phyloP scores from a whole-genome alignment of 1,140 invertebrate species.

The Pseudachorutes palmiensis region DNA sequence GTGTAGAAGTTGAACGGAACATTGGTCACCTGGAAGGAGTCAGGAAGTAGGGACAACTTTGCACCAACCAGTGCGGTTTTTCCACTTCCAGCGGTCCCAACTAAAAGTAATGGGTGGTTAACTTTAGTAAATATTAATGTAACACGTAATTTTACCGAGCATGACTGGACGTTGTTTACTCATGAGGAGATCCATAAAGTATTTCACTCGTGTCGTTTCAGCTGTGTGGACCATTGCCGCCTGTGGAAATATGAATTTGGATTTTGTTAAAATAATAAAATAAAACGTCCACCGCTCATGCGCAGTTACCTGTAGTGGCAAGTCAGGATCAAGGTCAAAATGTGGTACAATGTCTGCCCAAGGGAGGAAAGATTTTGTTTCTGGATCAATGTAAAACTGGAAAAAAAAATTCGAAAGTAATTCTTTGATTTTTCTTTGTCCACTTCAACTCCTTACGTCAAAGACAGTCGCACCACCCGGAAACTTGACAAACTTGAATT shows the following conservation, averaged over 20 bases:
- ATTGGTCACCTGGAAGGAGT: constrained; percentile 80
- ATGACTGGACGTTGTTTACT: constrained; percentile 80
- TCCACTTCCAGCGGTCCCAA: constrained; percentile 81
- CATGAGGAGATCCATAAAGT: constrained; percentile 83
- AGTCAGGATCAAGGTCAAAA: constrained; percentile 84
- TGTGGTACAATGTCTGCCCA: constrained; percentile 82
- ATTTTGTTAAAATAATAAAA: neutral
- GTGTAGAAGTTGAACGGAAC: constrained; percentile 97
- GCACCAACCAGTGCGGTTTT: constrained; percentile 83
- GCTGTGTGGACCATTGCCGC: constrained; percentile 85
- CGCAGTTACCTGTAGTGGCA: constrained; percentile 70
- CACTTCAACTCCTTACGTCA: constrained; percentile 51
- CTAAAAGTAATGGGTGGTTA: constrained; percentile 43
- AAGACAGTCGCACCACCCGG: constrained; percentile 84
- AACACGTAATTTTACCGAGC: constrained; percentile 73
- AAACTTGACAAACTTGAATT: constrained; percentile 92
- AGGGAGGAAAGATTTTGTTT: constrained; percentile 77
- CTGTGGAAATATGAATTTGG: constrained; percentile 43
- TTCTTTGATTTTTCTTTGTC: neutral
- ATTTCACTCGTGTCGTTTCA: constrained; percentile 82
- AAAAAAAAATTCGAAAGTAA: neutral
- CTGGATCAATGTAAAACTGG: constrained; percentile 74
- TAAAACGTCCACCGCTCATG: neutral
- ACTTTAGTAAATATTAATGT: neutral
- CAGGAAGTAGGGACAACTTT: constrained; percentile 68